Conservation (phyloP, 2,113 vertebrate species). For the Triplophysa dalaica region DNA sequence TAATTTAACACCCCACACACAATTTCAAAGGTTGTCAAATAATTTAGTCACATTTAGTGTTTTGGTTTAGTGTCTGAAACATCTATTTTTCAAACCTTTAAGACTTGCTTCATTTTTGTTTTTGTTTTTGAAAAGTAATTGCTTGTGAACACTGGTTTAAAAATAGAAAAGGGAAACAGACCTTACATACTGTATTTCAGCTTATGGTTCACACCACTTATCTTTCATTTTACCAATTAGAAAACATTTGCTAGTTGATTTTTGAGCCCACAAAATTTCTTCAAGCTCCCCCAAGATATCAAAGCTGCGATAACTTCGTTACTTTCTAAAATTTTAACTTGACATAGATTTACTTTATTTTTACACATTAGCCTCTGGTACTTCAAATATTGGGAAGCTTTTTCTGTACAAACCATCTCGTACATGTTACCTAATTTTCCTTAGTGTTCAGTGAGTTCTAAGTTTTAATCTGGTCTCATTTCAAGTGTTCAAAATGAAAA, state of each 20-base stretch:
- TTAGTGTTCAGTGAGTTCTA: too few relatives aligned
- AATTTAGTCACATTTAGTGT: neutral
- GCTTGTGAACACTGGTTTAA: constrained; percentile 10
- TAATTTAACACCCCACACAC: neutral
- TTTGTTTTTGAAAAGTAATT: neutral
- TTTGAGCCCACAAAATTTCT: neutral
- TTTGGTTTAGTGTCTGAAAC: neutral
- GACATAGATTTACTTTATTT: too few relatives aligned
- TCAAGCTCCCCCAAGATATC: neutral
- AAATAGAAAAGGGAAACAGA: neutral
- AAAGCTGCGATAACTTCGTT: neutral
- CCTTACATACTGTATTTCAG: constrained; percentile 18
- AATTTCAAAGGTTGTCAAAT: neutral
- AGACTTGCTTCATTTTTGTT: neutral
- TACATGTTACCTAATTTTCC: too few relatives aligned
- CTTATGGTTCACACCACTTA: constrained; percentile 21
- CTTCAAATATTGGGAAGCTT: too few relatives aligned
- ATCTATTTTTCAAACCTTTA: neutral
- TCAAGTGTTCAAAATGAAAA: neutral
- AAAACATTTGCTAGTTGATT: neutral
- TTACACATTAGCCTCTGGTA: too few relatives aligned
- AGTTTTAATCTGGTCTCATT: neutral
- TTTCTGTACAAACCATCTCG: too few relatives aligned
- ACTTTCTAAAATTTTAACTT: neutral
- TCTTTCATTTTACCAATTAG: neutral